Percentiles rank a stretch among this genome's conserved stretches.
These are phyloP conservation scores for Hyperoplus immaculatus DNA, from an alignment of 2,797 vertebrate genomes.

Conservation along the genomic window DNA sequence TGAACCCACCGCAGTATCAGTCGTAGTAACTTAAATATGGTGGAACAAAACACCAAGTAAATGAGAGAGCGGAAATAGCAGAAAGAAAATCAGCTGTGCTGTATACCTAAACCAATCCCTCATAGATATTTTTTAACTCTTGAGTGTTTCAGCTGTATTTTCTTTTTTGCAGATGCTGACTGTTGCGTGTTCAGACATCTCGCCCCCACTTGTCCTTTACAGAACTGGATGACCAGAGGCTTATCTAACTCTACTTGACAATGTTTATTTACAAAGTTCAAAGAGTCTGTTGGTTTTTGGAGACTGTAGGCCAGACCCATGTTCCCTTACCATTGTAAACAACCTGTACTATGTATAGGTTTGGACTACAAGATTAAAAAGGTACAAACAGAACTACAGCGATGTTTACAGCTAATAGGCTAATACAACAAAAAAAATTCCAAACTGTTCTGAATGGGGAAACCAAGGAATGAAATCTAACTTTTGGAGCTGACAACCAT, in stretches of 20 bases:
- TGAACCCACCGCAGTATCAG: background rate
- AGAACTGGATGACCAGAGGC: background rate
- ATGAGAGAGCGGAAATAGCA: too few species aligned
- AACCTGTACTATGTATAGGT: background rate
- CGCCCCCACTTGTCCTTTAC: background rate
- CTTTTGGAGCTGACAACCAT: background rate
- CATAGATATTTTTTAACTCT: too few species aligned
- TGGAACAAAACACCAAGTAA: background rate
- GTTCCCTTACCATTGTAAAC: background rate
- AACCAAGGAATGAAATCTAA: background rate
- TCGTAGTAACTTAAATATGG: background rate
- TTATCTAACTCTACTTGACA: too few species aligned
- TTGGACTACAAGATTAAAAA: background rate
- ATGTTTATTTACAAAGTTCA: too few species aligned
- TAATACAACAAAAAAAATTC: background rate
- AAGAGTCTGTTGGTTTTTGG: too few species aligned
- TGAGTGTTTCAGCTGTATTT: too few species aligned
- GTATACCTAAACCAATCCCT: too few species aligned
- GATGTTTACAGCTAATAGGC: background rate
- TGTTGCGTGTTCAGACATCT: too few species aligned
- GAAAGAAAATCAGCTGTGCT: too few species aligned
- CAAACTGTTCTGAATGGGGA: background rate
- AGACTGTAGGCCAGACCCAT: too few species aligned
- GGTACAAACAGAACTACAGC: background rate
- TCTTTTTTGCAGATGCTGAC: too few species aligned